These are phyloP conservation scores for Mystacornis crossleyi DNA, from an alignment of 2,113 vertebrate species.

Conservation along the genomic window DNA sequence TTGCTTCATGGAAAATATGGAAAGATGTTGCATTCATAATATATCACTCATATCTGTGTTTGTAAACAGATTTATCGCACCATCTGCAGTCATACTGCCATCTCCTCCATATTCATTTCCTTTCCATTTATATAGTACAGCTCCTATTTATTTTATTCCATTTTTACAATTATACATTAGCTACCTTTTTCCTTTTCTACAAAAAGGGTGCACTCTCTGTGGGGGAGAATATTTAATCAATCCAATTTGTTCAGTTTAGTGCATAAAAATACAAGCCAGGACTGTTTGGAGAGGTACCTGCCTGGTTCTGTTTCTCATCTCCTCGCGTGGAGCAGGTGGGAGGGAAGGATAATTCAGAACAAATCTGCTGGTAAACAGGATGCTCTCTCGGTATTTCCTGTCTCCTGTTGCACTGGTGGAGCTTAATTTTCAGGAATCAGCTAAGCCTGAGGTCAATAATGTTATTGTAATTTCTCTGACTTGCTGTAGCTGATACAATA, in stretches of 20 bases:
- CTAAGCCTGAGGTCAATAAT: not conserved
- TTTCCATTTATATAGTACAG: not conserved
- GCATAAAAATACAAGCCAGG: not conserved
- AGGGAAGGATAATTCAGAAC: conserved; percentile 44
- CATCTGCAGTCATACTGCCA: not conserved
- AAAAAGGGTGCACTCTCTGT: not conserved
- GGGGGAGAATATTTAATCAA: not conserved
- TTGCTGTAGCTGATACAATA: not conserved
- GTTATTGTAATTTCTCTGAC: not conserved
- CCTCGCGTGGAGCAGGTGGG: not conserved
- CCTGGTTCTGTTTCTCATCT: not conserved
- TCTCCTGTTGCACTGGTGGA: not conserved
- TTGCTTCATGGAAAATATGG: not conserved
- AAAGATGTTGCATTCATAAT: conserved; percentile 7
- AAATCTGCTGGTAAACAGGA: conserved; percentile 23
- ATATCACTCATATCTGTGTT: conserved; percentile 21
- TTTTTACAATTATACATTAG: not conserved
- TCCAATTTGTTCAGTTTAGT: not conserved
- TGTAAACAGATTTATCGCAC: conserved; percentile 58
- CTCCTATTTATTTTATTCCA: not conserved
- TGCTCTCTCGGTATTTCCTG: not conserved
- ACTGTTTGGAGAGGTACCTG: not conserved
- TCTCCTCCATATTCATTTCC: conserved; percentile 25
- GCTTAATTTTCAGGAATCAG: conserved; percentile 7
- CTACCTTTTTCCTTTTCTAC: not conserved